phyloP scores from a whole-genome alignment of 2,888 invertebrate species.

The Diaphora mendica region DNA sequence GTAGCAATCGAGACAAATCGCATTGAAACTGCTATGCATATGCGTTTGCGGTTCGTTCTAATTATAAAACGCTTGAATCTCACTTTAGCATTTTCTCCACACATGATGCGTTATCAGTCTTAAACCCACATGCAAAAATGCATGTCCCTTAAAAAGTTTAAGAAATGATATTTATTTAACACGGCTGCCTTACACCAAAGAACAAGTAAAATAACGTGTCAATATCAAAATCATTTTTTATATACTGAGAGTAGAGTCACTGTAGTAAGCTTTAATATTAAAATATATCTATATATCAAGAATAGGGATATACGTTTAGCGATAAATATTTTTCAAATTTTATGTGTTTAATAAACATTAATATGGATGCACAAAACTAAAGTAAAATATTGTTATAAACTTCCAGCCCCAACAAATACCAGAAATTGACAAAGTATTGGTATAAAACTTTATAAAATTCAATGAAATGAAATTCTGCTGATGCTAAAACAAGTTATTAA shows the following conservation, averaged over 20 bases:
- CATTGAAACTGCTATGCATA: conserved; percentile 39
- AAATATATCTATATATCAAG: no score
- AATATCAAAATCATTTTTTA: conserved; percentile 45
- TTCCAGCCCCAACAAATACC: neutral
- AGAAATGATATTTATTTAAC: conserved; percentile 53
- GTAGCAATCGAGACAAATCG: conserved; percentile 44
- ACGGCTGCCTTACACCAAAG: conserved; percentile 30
- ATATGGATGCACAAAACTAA: neutral
- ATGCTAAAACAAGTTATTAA: no score
- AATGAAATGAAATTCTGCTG: no score
- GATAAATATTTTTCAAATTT: neutral
- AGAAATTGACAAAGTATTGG: neutral
- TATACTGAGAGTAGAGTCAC: no score
- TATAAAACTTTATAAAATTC: no score
- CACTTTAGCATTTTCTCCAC: conserved; percentile 57
- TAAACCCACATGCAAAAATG: conserved; percentile 46
- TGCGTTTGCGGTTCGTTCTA: conserved; percentile 54
- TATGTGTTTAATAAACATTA: no score
- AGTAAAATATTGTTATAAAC: neutral
- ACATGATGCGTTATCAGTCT: conserved; percentile 51
- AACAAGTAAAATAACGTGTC: conserved; percentile 39
- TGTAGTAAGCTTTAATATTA: no score
- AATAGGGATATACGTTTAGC: no score
- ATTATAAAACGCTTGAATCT: conserved; percentile 64
- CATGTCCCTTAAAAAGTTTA: conserved; percentile 44